Base-by-base conservation (phyloP, 2,113 vertebrate genomes). In the Eulacestoma nigropectus region DNA sequence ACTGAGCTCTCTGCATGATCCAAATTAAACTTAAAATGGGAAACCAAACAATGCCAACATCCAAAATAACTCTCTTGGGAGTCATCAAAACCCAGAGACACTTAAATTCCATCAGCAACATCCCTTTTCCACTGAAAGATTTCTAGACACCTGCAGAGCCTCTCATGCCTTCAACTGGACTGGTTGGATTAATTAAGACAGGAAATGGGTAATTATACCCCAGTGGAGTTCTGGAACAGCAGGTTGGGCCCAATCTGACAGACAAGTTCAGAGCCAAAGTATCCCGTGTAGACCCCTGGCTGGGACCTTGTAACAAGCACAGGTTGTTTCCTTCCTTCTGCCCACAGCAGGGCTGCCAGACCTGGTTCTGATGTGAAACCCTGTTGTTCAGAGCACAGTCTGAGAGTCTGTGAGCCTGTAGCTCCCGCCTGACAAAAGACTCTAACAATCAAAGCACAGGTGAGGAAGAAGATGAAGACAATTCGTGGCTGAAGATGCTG, bases 271-370 rank as follows among this genome's bases (percentile, higher is more conserved):
- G 13, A 75, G 18, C 7, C 35, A 75, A 50, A 53, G 13, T 10
- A 8, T 3, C 23, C 8, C 2, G 0, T 20, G 20, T 3, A 69
- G 81, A 42, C 1, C 7, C 78, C 52, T 57, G 32, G 16, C 35
- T 49, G 32, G 25, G 21, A n/a, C 6, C 11, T 56, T 32, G 13
- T 10, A 62, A 37, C 7, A n/a, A 27, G 50, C 19, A 49, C 13
- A 41, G 52, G 29, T 44, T 39, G 59, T 82, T 35, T 30, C 26
- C 69, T 65, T 65, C 37, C n/a, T 53, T 37, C 32, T 50, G 53
- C 20, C 2, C 11, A 5, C 33, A 68, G 39, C 13, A 49, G 35
- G 35, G 14, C 7, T n/a, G 32, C 73, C 56, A 80, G n/a, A 3
- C 4, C 39, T 14, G 21, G 0, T 4, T 68, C 39, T 79, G 67